Evolutionary conservation across 2,113 vertebrate genomes (phyloP), one percentile per base, ranked within the genome.

Genomic region (Leptocoma aspasia): DNA sequence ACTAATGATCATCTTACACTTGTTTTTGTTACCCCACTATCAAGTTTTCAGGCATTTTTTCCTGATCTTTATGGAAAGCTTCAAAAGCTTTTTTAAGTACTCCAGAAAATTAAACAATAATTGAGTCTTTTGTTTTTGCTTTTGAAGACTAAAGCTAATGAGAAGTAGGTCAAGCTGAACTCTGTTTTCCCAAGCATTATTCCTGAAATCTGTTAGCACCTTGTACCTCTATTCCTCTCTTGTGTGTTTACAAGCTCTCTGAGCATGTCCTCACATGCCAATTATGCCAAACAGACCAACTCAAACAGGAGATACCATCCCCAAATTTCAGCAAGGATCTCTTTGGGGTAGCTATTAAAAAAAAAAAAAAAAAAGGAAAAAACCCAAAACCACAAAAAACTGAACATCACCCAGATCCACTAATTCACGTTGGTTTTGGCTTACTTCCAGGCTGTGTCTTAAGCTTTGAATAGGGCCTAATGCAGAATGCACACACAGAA

Each of bases 181-280:
- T 60, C 23, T 78, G 10, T 35, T 87, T 87, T 68, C 65, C 73
- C 84, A 91, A 89, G 77, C 52, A 24, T 61, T 87, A 59, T 68
- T 92, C 61, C 24, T 75, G 90, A 91, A 87, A 86, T 89, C 64
- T 78, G 47, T 87, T 94, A 84, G 56, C 81, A 92, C 84, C 92
- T 92, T 92, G 39, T 86, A 59, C 64, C 78, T 83, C 64, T 59
- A 5, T 56, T 89, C 73, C 66, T 90, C 52, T 84, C 69, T 47
- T 64, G 44, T 56, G 47, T 70, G 61, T 64, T 89, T 77, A 75
- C 69, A 56, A 64, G 53, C 70, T 78, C 56, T 78, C 39, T 47
- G 45, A 78, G 54, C 60, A 39, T 1, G 6, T n/a, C n/a, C 71
- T 84, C 90, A 56, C 44, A 15, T 75, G 69, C 47, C 84, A 79